Percentiles rank a stretch among this genome's conserved stretches.
Conservation (phyloP, 2,113 vertebrate genomes). For the Serilophus lunatus region DNA sequence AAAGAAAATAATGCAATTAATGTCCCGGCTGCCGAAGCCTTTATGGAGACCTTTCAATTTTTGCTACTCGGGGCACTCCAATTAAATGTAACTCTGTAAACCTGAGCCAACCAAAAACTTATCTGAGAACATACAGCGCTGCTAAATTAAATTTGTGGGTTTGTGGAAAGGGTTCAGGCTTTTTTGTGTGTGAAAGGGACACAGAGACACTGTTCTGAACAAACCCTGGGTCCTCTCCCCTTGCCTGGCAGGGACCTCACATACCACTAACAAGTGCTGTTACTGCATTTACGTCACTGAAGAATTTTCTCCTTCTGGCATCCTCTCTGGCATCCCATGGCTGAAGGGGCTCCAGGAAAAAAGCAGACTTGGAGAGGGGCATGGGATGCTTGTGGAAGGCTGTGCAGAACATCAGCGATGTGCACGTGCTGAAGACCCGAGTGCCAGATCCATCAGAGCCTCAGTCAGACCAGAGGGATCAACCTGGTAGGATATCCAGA, state of each 20-base stretch:
- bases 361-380: neutral
- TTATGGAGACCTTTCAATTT: conserved; percentile 34
- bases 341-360: conserved; percentile 53
- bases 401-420: fast-evolving
- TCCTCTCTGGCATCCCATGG: conserved; percentile 5
- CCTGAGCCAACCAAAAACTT: conserved; percentile 18
- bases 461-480: neutral
- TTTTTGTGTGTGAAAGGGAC: neutral
- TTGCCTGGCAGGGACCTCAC: conserved; percentile 59
- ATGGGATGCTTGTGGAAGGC: neutral
- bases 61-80: conserved; percentile 3
- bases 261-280: conserved; percentile 28
- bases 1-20: conserved; percentile 71
- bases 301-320: conserved; percentile 64
- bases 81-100: conserved; percentile 61
- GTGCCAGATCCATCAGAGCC: neutral
- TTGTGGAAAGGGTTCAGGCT: neutral
- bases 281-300: conserved; percentile 52
- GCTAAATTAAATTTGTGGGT: conserved; percentile 46
- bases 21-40: conserved; percentile 18
- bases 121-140: neutral
- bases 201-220: neutral
- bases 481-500: neutral
- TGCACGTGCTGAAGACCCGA: neutral
- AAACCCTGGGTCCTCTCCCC: neutral